These are phyloP conservation scores for Diplosoma virens DNA, from an alignment of 23 tunicate species.

Conservation along the genomic window DNA sequence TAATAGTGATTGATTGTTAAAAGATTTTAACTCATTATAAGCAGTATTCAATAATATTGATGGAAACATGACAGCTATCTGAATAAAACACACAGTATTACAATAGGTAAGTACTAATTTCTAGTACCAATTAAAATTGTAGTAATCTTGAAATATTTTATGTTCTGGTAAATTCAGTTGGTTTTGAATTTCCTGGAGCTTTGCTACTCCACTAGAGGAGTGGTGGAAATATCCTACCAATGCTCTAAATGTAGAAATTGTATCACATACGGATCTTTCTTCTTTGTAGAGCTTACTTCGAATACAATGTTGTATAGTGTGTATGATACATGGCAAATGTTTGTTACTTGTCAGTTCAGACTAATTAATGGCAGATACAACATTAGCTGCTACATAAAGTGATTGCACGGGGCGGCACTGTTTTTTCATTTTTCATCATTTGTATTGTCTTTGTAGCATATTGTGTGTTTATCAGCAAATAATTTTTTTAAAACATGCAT, in stretches of 20 bases:
- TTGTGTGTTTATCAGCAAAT: too few relatives aligned
- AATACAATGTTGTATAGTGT: not conserved
- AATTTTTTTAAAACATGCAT: too few relatives aligned
- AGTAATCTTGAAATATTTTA: not conserved
- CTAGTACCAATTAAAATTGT: too few relatives aligned
- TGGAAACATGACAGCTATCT: too few relatives aligned
- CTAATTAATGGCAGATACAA: not conserved
- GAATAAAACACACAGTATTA: too few relatives aligned
- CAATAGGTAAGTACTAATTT: too few relatives aligned
- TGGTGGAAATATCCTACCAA: not conserved
- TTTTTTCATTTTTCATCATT: too few relatives aligned
- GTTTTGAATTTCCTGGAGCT: not conserved
- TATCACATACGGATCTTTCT: not conserved
- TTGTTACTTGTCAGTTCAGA: not conserved
- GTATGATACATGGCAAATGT: not conserved
- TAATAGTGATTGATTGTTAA: too few relatives aligned
- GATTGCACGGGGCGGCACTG: too few relatives aligned
- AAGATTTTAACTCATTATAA: too few relatives aligned
- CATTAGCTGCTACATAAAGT: not conserved
- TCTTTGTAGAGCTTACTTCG: not conserved
- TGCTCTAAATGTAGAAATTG: not conserved
- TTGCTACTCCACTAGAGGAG: not conserved
- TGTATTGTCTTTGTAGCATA: too few relatives aligned
- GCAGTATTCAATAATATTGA: too few relatives aligned
- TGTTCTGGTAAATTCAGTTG: not conserved